Conservation (phyloP, 23 tunicate species). For the Phallusia fumigata region DNA sequence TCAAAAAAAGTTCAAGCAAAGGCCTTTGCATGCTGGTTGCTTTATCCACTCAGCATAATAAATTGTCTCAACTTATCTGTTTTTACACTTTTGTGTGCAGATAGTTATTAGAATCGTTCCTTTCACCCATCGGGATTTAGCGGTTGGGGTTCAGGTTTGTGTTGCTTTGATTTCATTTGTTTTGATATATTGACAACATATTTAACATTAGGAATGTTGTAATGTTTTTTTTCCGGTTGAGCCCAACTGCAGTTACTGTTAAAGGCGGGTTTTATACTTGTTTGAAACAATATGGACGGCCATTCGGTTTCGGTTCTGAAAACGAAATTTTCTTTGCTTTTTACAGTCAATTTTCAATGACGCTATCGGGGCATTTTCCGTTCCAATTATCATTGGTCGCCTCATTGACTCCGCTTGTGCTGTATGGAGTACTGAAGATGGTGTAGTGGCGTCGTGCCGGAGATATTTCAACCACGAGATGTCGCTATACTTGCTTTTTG, state of each 20-base stretch:
- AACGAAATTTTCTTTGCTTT: neutral
- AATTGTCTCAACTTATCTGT: no score
- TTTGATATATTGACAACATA: no score
- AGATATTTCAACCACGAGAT: conserved; percentile 49
- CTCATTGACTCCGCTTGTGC: conserved; percentile 52
- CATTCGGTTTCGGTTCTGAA: neutral
- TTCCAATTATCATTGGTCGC: conserved; percentile 52
- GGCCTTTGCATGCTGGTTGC: neutral
- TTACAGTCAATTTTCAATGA: conserved; percentile 57
- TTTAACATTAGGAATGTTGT: no score
- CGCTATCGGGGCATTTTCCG: conserved; percentile 49
- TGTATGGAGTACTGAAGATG: conserved; percentile 37
- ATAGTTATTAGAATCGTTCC: conserved; percentile 49
- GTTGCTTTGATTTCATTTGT: neutral
- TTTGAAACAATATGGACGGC: neutral
- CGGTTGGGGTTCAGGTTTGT: conserved; percentile 56
- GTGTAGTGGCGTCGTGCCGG: conserved; percentile 35
- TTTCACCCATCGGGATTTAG: conserved; percentile 47
- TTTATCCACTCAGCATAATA: no score
- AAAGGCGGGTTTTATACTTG: no score
- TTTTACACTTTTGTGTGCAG: conserved; percentile 17
- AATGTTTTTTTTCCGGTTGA: no score
- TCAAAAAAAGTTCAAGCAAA: no score
- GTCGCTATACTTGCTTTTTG: conserved; percentile 29
- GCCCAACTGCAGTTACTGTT: no score